Base-by-base conservation (phyloP, 2,113 vertebrate genomes). In the Mionectes macconnelli region DNA sequence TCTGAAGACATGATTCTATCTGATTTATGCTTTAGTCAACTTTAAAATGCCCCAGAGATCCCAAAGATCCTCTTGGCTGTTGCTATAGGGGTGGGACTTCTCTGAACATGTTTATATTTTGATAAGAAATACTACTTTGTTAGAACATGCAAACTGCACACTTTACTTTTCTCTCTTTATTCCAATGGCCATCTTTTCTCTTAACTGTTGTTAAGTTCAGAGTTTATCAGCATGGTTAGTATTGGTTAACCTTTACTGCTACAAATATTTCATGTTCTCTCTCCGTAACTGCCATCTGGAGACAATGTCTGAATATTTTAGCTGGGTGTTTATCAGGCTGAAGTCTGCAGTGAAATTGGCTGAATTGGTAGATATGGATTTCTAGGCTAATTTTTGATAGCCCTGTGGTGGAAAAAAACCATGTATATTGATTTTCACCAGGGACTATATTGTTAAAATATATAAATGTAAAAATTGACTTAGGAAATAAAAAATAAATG, bases 401-500 rank as follows among this genome's bases (percentile, higher is more conserved):
- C 30, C 14, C 53, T 42, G 17, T 84, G 76, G 86, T 86, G 47
- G 78, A 92, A 94, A 77, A 86, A 64, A 4, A n/a, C n/a, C 89
- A 50, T 42, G 53, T 83, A 22, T 90, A 91, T 94, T 85, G 83
- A 85, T 94, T 94, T 73, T 74, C 84, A 67, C 64, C 0, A 0
- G 87, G 64, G 84, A 93, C 80, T 74, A 83, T 76, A 86, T 87
- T 85, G 78, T 93, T 97, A 94, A 98, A 96, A 96, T 91, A 85
- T 45, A 94, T 87, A 97, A 92, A 96, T 95, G 92, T 83, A 95
- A 96, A 93, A 94, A 96, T 97, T 93, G 97, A 96, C 96, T 91
- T 79, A 60, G 68, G 78, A 91, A 87, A 94, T 85, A 90, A 94
- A 97, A 97, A 97, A 97, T 95, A 89, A 80, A 88, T 90, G 73